Conservation (phyloP, 2,888 invertebrate genomes). For the Conus canariensis region DNA sequence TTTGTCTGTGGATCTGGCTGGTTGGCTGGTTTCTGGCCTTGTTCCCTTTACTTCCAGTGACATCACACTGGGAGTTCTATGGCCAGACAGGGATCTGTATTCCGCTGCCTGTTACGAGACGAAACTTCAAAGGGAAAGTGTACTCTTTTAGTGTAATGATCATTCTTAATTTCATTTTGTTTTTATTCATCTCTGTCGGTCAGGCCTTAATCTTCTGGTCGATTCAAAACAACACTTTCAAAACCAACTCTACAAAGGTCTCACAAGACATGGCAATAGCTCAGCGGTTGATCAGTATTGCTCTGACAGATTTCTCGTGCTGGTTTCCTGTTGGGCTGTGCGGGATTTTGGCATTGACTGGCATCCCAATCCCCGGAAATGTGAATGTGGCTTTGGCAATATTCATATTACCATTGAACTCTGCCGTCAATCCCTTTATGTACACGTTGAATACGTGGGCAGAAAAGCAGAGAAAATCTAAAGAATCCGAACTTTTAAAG, state of each 20-base stretch:
- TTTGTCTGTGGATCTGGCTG: conserved; percentile 66
- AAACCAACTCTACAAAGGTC: neutral
- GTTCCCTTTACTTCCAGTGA: conserved; percentile 68
- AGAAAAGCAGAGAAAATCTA: conserved; percentile 1
- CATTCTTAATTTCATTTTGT: conserved; percentile 70
- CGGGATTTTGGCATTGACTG: neutral
- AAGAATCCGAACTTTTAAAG: neutral
- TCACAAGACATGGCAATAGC: conserved; percentile 28
- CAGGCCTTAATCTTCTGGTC: conserved; percentile 73
- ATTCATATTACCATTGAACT: conserved; percentile 29
- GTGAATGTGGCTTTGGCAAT: conserved; percentile 23
- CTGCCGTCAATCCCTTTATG: conserved; percentile 32
- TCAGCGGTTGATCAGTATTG: neutral
- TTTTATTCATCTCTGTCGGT: conserved; percentile 71
- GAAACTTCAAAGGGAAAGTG: conserved; percentile 73
- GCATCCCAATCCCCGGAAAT: neutral
- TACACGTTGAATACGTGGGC: conserved; percentile 12
- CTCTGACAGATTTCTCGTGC: conserved; percentile 3
- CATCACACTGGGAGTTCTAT: conserved; percentile 64
- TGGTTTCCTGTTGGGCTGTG: conserved; percentile 26
- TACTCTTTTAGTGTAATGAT: conserved; percentile 75
- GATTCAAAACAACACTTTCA: conserved; percentile 44
- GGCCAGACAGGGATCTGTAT: conserved; percentile 73
- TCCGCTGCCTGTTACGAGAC: conserved; percentile 74
- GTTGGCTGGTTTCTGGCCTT: conserved; percentile 63